phyloP scores from a whole-genome alignment of 2,797 vertebrate species.

The Hoplostethus atlanticus region DNA sequence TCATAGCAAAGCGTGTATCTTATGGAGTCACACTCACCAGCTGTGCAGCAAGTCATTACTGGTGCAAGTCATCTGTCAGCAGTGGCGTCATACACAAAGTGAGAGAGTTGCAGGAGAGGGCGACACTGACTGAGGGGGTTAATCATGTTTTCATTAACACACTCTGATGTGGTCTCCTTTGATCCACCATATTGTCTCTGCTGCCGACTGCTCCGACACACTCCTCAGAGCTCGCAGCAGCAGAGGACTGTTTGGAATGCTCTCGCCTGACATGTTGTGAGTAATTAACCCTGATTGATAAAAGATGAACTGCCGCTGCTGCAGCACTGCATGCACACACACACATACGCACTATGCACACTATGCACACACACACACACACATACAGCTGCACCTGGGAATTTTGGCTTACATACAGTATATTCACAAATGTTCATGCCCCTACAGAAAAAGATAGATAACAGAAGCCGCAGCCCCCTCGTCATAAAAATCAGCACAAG shows the following conservation, averaged over 20 bases:
- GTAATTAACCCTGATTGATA: slow-evolving; percentile 88
- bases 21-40: slow-evolving; percentile 41
- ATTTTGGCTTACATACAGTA: slow-evolving; percentile 81
- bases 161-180: slow-evolving; percentile 64
- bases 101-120: slow-evolving; percentile 31
- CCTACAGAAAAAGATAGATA: slow-evolving; percentile 57
- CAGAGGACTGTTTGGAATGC: slow-evolving; percentile 80
- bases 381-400: slow-evolving; percentile 84
- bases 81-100: slow-evolving; percentile 31
- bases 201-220: slow-evolving; percentile 47
- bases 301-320: slow-evolving; percentile 80
- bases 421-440: slow-evolving; percentile 73
- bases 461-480: slow-evolving; percentile 47
- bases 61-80: slow-evolving; percentile 72
- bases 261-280: slow-evolving; percentile 78
- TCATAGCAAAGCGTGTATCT: slow-evolving; percentile 3
- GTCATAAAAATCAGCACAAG: slow-evolving; percentile 36
- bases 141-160: slow-evolving; percentile 75
- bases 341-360: slow-evolving; percentile 35
- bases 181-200: slow-evolving; percentile 40
- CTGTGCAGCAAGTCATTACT: slow-evolving; percentile 58
- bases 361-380: slow-evolving; percentile 39
- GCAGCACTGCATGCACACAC: slow-evolving; percentile 36
- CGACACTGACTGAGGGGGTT: slow-evolving; percentile 61
- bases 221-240: slow-evolving; percentile 40